These are phyloP conservation scores for Euzetes globulus DNA, from an alignment of 2,888 invertebrate genomes.

Conservation along the genomic window DNA sequence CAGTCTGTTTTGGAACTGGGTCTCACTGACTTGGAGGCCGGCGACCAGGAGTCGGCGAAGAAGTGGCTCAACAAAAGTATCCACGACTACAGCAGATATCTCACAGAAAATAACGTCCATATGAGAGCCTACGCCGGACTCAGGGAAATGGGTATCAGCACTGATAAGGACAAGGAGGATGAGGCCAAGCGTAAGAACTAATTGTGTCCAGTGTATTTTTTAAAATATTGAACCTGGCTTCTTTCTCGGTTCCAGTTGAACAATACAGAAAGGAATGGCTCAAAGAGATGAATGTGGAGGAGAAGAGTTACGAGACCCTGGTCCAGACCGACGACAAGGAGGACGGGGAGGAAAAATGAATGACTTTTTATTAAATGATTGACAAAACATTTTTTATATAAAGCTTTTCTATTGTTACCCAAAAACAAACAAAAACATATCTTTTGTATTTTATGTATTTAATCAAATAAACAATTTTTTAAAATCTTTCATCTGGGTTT, in stretches of 20 bases:
- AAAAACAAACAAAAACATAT: too few species aligned
- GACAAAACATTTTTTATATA: too few species aligned
- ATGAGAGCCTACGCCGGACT: conserved; percentile 28
- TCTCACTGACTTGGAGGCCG: conserved; percentile 13
- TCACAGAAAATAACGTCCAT: conserved; percentile 35
- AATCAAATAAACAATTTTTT: too few species aligned
- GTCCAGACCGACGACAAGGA: background rate
- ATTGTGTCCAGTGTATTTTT: background rate
- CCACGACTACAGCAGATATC: conserved; percentile 33
- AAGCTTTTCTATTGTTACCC: too few species aligned
- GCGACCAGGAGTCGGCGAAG: conserved; percentile 31
- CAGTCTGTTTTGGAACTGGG: conserved; percentile 35
- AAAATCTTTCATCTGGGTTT: too few species aligned
- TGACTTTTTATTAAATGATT: too few species aligned
- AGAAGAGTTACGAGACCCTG: background rate
- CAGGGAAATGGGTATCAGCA: conserved; percentile 29
- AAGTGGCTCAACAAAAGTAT: conserved; percentile 29
- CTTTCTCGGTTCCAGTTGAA: background rate
- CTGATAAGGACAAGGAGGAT: background rate
- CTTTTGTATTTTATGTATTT: too few species aligned
- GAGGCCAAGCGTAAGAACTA: background rate
- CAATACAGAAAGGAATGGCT: conserved; percentile 19
- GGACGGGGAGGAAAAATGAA: background rate
- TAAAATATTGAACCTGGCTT: background rate
- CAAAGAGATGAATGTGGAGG: background rate